Evolutionary conservation across 2,113 vertebrate genomes (phyloP).

Genomic region (Jaculus jaculus): DNA sequence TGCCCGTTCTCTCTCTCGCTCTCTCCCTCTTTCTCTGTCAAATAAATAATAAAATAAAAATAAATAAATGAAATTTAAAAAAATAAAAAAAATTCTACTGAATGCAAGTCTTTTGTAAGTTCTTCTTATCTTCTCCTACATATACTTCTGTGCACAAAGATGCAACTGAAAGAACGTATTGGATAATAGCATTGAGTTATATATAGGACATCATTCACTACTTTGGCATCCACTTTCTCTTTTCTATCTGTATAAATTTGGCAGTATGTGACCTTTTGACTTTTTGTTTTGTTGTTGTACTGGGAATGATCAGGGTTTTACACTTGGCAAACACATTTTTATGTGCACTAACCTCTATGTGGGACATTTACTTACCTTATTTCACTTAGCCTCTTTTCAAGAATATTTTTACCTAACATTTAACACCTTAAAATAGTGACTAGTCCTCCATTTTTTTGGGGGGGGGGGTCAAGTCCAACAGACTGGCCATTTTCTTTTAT

Average conservation of each 20-base stretch:
- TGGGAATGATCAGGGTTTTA: background rate
- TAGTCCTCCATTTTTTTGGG: background rate
- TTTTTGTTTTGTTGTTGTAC: background rate
- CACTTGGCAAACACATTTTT: background rate
- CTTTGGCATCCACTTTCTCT: background rate
- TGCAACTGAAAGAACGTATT: background rate
- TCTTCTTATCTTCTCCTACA: background rate
- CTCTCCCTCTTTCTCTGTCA: too few species aligned
- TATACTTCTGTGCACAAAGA: background rate
- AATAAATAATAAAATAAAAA: too few species aligned
- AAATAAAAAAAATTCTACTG: background rate
- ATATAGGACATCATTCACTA: background rate
- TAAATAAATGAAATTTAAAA: conserved; percentile 3
- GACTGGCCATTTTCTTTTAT: too few species aligned
- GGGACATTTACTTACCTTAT: background rate
- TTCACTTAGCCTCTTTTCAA: conserved; percentile 32
- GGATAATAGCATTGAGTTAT: background rate
- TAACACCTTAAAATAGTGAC: background rate
- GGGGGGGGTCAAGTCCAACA: too few species aligned
- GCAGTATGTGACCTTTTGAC: background rate
- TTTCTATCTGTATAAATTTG: conserved; percentile 5
- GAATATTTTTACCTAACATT: background rate
- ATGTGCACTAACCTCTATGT: background rate
- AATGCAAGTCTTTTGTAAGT: conserved; percentile 11
- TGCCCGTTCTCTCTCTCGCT: too few species aligned